phyloP scores from a whole-genome alignment of 2,113 vertebrate genomes.

The Turnix velox region DNA sequence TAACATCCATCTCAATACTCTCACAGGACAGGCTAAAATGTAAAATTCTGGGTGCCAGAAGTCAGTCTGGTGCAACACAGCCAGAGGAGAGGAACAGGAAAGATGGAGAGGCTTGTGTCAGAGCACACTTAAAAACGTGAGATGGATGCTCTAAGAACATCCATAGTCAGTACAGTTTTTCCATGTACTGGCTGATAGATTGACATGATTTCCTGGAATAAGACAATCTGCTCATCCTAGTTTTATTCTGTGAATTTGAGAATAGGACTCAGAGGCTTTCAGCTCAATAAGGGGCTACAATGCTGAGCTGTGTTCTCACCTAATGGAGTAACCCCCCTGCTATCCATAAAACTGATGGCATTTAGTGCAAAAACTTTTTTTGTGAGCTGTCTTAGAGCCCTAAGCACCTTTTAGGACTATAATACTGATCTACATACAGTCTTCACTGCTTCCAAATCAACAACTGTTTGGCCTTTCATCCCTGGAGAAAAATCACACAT shows the following conservation, averaged over 20 bases:
- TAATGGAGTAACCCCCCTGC: not conserved
- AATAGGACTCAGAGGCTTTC: not conserved
- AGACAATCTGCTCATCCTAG: not conserved
- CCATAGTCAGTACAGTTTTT: not conserved
- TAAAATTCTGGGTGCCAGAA: not conserved
- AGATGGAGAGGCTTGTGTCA: not conserved
- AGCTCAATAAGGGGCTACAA: not conserved
- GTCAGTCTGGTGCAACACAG: not conserved
- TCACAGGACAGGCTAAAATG: not conserved
- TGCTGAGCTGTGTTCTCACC: not conserved
- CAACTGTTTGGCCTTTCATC: not conserved
- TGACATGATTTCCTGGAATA: slow-evolving; percentile 21
- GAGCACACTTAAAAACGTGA: not conserved
- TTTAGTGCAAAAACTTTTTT: not conserved
- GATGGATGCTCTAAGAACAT: not conserved
- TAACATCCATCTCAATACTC: not conserved
- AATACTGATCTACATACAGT: not conserved
- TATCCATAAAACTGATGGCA: not conserved
- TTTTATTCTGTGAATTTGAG: not conserved
- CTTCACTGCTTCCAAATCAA: not conserved
- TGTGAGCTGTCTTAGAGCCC: not conserved
- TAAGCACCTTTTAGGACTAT: not conserved
- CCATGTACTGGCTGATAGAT: not conserved
- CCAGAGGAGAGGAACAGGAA: not conserved
- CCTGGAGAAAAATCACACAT: not conserved